Conservation (phyloP, 2,797 vertebrate species). For the Tapera naevia region DNA sequence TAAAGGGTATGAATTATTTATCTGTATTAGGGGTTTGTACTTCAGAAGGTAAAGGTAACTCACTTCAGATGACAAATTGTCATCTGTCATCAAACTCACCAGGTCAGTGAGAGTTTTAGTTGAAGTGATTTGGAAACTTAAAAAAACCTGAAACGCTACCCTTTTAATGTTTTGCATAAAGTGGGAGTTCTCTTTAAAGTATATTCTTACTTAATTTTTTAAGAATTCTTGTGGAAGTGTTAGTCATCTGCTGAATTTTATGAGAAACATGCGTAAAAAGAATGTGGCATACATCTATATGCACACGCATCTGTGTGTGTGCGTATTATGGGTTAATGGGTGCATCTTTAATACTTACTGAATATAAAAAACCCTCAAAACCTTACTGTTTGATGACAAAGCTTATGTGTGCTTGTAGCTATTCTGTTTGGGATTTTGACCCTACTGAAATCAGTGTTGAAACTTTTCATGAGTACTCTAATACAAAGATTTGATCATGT, state of each 20-base stretch:
- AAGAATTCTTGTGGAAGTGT: constrained; percentile 23
- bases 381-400: neutral
- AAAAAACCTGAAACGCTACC: rapidly evolving
- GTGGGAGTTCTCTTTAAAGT: neutral
- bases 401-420: neutral
- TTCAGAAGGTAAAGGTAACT: neutral
- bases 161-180: constrained; percentile 3
- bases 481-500: neutral
- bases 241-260: constrained; percentile 24
- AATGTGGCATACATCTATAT: neutral
- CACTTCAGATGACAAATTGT: neutral
- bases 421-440: neutral
- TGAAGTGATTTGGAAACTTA: neutral
- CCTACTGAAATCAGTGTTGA: neutral
- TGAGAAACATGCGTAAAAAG: neutral
- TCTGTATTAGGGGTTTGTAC: neutral
- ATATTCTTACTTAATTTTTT: neutral
- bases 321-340: neutral
- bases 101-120: neutral
- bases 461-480: neutral
- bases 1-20: neutral
- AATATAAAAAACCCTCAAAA: neutral
- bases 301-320: rapidly evolving
- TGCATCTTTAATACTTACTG: neutral
- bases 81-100: neutral